Percentiles rank a stretch among this genome's conserved stretches.
Evolutionary conservation across 2,888 invertebrate genomes (phyloP).

Genomic region (Octonoba sinensis): DNA sequence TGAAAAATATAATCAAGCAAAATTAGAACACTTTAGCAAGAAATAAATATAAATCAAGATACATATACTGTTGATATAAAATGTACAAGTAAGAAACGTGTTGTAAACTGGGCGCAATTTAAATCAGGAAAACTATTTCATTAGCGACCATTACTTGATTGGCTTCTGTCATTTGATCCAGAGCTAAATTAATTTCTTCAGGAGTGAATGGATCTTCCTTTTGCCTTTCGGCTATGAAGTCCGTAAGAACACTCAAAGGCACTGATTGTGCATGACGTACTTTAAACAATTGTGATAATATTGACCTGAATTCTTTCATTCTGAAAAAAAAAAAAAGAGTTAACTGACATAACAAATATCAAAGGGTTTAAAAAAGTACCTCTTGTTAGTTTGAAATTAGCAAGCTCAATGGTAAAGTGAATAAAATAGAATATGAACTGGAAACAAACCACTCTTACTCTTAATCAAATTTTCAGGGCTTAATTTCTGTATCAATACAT

Average conservation of each 20-base stretch:
- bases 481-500: too few species aligned
- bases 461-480: too few species aligned
- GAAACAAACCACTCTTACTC: not conserved
- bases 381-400: not conserved
- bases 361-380: not conserved
- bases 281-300: slow-evolving; percentile 82
- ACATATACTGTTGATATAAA: too few species aligned
- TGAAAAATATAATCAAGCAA: too few species aligned
- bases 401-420: not conserved
- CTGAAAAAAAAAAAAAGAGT: slow-evolving; percentile 66
- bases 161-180: slow-evolving; percentile 86
- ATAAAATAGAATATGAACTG: not conserved
- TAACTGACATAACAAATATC: not conserved
- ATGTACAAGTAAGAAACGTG: too few species aligned
- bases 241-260: slow-evolving; percentile 77
- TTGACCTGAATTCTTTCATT: slow-evolving; percentile 80
- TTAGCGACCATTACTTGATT: slow-evolving; percentile 94
- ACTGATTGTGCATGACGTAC: slow-evolving; percentile 83
- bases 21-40: too few species aligned
- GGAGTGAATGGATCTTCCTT: slow-evolving; percentile 70
- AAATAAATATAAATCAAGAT: too few species aligned
- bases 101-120: slow-evolving; percentile 67
- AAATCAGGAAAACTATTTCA: slow-evolving; percentile 86
- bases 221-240: slow-evolving; percentile 77
- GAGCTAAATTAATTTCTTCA: slow-evolving; percentile 83